phyloP scores from a whole-genome alignment of 1,140 invertebrate genomes.

The Bombus confusus region DNA sequence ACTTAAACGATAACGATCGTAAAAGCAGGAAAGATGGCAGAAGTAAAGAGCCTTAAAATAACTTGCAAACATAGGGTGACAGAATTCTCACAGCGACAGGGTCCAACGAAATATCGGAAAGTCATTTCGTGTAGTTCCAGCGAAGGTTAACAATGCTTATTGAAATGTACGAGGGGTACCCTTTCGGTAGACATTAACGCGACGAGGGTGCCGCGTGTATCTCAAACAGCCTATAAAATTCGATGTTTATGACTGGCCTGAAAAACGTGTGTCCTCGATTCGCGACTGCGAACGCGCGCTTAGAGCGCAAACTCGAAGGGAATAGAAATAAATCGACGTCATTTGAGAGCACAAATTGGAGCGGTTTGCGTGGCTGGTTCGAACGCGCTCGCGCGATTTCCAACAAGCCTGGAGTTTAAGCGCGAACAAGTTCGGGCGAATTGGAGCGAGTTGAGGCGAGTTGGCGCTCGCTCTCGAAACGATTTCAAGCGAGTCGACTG shows the following conservation, averaged over 20 bases:
- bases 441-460: slow-evolving; percentile 17
- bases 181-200: neutral
- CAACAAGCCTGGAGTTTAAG: neutral
- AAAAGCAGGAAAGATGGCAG: too few relatives aligned
- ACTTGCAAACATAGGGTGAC: neutral
- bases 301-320: neutral
- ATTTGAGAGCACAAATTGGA: slow-evolving; percentile 26
- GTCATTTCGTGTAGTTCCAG: too few relatives aligned
- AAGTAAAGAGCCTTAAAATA: too few relatives aligned
- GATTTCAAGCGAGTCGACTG: slow-evolving; percentile 1
- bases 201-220: neutral
- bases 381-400: neutral
- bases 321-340: slow-evolving; percentile 24
- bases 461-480: slow-evolving; percentile 1
- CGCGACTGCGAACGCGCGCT: neutral
- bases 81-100: neutral
- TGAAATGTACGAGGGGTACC: neutral
- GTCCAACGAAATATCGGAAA: neutral
- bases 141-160: neutral
- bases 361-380: neutral
- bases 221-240: slow-evolving; percentile 4
- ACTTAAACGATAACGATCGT: too few relatives aligned
- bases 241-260: slow-evolving; percentile 8
- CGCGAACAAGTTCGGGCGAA: neutral
- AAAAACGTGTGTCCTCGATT: slow-evolving; percentile 4